Conservation (phyloP, 2,888 invertebrate species). For the Colostygia pectinataria region DNA sequence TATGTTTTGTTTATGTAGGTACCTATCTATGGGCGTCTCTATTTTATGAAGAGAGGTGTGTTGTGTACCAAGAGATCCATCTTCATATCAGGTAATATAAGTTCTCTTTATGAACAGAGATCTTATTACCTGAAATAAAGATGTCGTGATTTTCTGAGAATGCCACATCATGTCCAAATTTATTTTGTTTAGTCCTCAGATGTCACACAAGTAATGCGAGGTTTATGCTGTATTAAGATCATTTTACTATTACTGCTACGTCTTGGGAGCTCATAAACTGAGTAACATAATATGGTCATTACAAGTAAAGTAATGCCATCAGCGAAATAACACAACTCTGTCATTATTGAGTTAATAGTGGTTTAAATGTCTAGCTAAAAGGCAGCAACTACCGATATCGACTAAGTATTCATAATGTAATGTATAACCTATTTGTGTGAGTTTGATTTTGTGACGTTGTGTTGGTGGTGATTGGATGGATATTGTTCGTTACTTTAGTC, state of each 20-base stretch:
- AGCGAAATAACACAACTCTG: slow-evolving; percentile 1
- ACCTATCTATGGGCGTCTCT: no score
- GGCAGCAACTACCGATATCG: no score
- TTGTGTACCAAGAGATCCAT: no score
- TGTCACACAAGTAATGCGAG: slow-evolving; percentile 47
- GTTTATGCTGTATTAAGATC: slow-evolving; percentile 71
- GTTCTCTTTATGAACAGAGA: no score
- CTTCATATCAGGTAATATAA: no score
- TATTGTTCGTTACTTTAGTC: no score
- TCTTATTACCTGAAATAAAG: slow-evolving; percentile 13
- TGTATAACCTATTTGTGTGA: no score
- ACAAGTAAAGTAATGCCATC: slow-evolving; percentile 20
- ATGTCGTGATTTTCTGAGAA: slow-evolving; percentile 29
- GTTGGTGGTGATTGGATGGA: no score
- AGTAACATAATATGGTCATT: slow-evolving; percentile 50
- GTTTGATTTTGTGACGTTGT: no score
- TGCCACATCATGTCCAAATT: slow-evolving; percentile 53
- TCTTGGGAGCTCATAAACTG: slow-evolving; percentile 66
- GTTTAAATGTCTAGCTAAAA: slow-evolving; percentile 1
- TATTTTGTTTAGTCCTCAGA: slow-evolving; percentile 43
- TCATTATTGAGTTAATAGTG: slow-evolving; percentile 6
- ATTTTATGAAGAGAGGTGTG: no score
- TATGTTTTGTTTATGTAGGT: no score
- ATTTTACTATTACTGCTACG: slow-evolving; percentile 75
- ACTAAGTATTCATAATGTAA: no score